Base-by-base conservation (phyloP, 1,140 invertebrate species). In the Pseudomyrmex dendroicus region DNA sequence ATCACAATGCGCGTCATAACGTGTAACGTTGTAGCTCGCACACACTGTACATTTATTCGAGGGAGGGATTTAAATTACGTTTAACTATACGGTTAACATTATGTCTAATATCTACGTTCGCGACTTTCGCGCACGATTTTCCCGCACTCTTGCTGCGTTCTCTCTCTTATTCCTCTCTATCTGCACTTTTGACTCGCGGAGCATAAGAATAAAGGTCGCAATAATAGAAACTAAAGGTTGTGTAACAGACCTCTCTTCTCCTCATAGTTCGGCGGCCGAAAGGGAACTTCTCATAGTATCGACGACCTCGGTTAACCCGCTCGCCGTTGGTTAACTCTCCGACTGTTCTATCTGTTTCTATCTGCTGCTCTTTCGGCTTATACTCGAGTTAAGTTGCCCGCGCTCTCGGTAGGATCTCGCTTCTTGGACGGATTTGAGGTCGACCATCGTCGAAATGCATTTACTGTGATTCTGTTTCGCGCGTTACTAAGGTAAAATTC, bases 381-480 rank as follows among this genome's bases (percentile, higher is more conserved):
- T 46, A 64, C n/a, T 73, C 22, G 62, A 25, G 63, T 85, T 74
- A 86, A 64, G 20, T 54, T 35, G 70, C 54, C 17, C n/a, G 57
- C 48, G 48, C 17, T 13, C 46, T 73, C 48, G 46, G 44, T 35
- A 50, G 68, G 13, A 59, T 25, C 61, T 25, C 52, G 64, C 57
- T 52, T 22, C 56, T 54, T 44, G 57, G 70, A 70, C 76, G 76
- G 72, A 72, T 72, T 86, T 72, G 84, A 86, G 84, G 84, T 86
- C 78, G 72, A 76, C 59, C 85, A 54, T 56, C 63, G 48, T 15
- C 0, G 57, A 52, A 67, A 74, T 74, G 25, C 74, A 84, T 73
- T 88, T 67, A 73, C 25, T 4, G 63, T 73, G 82, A 80, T 87
- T 88, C 44, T 66, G 22, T 82, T 35, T 82, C 74, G 74, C 59